These are phyloP conservation scores for Biston stratarius DNA, from an alignment of 2,888 invertebrate genomes.

Conservation along the genomic window DNA sequence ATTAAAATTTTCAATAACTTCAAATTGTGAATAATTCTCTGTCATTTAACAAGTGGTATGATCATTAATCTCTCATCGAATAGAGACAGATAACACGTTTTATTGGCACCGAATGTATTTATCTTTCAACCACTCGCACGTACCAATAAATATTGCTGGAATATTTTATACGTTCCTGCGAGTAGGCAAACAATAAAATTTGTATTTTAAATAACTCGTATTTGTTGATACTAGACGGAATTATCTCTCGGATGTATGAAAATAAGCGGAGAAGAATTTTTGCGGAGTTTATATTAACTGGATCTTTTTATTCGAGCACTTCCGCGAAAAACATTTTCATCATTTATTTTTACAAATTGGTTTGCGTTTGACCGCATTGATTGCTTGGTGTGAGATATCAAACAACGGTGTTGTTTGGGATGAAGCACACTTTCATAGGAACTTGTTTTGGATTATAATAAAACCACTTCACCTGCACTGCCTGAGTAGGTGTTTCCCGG, in stretches of 20 bases:
- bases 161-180: conserved; percentile 18
- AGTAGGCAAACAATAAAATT: conserved; percentile 24
- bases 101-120: conserved; percentile 20
- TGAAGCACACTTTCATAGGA: too few relatives aligned
- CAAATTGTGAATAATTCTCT: not conserved
- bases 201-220: conserved; percentile 29
- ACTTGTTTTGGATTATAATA: too few relatives aligned
- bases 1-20: not conserved
- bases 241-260: conserved; percentile 32
- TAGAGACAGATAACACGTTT: conserved; percentile 18
- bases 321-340: not conserved
- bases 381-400: too few relatives aligned
- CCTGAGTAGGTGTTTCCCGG: too few relatives aligned
- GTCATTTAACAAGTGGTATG: not conserved
- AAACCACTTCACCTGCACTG: too few relatives aligned
- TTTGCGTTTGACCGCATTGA: too few relatives aligned
- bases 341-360: not conserved
- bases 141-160: conserved; percentile 28
- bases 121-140: conserved; percentile 13
- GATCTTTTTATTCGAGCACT: conserved; percentile 7
- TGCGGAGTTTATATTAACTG: conserved; percentile 15
- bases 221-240: conserved; percentile 38
- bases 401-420: too few relatives aligned
- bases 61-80: conserved; percentile 4
- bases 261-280: conserved; percentile 24